Evolutionary conservation across 1,140 invertebrate genomes (phyloP), one percentile per base, ranked within the genome.

Genomic region (Euwallacea fornicatus): DNA sequence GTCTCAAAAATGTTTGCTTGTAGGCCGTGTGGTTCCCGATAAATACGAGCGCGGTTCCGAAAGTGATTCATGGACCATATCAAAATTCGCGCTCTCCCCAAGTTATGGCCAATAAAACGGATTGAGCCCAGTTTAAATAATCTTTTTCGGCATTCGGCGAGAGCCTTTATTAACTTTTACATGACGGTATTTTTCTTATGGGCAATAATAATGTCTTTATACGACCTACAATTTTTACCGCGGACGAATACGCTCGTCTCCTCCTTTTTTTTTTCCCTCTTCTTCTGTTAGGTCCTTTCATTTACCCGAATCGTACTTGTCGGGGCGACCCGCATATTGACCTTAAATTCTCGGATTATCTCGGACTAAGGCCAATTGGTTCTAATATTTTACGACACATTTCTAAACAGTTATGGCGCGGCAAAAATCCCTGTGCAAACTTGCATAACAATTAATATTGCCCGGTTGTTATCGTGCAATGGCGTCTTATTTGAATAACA

Each of bases 21-120:
- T 76, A 76, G 73, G 72, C 74, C 71, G 74, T 74, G 71, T 73
- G 71, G 70, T 69, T 74, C 73, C 71, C 66, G 74, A 76, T 76
- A 76, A 76, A 73, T 74, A 76, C 73, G 74, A 72, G 66, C 71
- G 70, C 68, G 69, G 56, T 73, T 66, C 67, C 61, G 67, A 63
- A 71, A 71, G 68, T 76, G 75, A 76, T 75, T 76, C 72, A 76
- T 76, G 44, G 66, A 63, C 66, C 71, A 59, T 73, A 73, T 71
- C 73, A 66, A 72, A 74, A 76, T 76, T 74, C 55, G 47, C 67
- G 61, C 72, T 59, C 54, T 61, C 62, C n/a, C 21, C 41, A 69
- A 66, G 56, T 73, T 70, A 70, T 62, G 50, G 68, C 46, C 60
- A 70, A 70, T 70, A 70, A 70, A 70, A 64, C 63, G 60, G 68